Base-by-base conservation (phyloP, 2,797 vertebrate species). In the Sebastolobus altivelis region DNA sequence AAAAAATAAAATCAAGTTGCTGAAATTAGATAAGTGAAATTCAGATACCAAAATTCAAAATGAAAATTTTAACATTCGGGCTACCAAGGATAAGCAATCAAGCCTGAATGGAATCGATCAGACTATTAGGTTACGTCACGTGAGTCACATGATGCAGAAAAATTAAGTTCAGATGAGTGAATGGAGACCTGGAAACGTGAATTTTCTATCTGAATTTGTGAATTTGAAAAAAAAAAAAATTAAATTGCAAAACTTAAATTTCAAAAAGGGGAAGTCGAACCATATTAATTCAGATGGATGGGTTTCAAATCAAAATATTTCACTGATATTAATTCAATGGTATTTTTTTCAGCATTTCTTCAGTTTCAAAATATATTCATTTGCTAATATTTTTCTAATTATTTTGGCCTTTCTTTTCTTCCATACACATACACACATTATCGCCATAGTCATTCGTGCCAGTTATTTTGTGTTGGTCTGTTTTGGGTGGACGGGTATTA, bases 391-490 rank as follows among this genome's bases (percentile, higher is more conserved):
- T 38, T 72, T 43, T 13, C 2, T 9, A 29, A 18, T 40, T 14
- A 25, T 54, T 54, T 65, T 68, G 49, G 10, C 46, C 8, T 35
- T 72, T 58, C 25, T 76, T 63, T 52, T 56, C 70, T 65, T 75
- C 69, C 62, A 60, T 46, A 62, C 2, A 40, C 54, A 58, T 5
- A 37, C 20, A 61, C 37, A 65, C 10, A n/a, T 52, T 16, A 10
- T n/a, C 2, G 3, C 63, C 14, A 55, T 5, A 66, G 16, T 33
- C 46, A 35, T 14, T 9, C 2, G 25, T 78, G 74, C 18, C 61
- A 59, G 9, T 69, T 79, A 70, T 58, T 76, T 71, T 69, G 8
- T 38, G 49, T 65, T 46, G 16, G 13, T 81, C 54, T 60, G 59
- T 69, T 68, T 54, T 9, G 35, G 4, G 1, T 66, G 38, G 16